Evolutionary conservation across 1,140 invertebrate genomes (phyloP).

Genomic region (Meloidogyne floridensis): DNA sequence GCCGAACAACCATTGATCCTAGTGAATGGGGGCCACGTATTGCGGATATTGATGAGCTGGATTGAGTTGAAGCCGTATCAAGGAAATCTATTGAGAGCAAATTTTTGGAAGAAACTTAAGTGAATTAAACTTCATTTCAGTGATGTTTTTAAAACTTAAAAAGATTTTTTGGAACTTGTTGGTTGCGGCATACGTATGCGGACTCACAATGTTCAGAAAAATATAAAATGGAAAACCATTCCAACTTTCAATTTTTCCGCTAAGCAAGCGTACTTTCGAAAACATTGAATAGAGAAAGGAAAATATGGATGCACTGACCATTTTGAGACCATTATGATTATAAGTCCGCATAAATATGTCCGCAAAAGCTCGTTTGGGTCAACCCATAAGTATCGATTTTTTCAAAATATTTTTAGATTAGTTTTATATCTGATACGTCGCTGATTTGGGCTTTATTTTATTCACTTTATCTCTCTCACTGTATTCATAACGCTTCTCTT

Average conservation of each 20-base stretch:
- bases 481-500: background rate
- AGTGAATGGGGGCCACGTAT: slow-evolving; percentile 26
- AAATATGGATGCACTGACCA: too few species aligned
- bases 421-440: background rate
- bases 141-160: background rate
- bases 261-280: too few species aligned
- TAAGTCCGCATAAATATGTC: too few species aligned
- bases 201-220: too few species aligned
- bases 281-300: too few species aligned
- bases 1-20: slow-evolving; percentile 22
- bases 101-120: background rate
- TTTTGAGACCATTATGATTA: too few species aligned
- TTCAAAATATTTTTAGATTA: background rate
- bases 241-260: too few species aligned
- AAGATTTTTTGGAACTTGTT: background rate
- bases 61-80: background rate
- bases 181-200: too few species aligned
- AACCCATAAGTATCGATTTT: too few species aligned
- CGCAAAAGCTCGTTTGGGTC: too few species aligned
- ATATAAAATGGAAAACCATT: too few species aligned
- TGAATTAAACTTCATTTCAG: background rate
- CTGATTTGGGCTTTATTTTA: background rate
- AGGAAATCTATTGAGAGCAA: background rate
- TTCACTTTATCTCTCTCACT: background rate
- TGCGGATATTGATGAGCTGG: slow-evolving; percentile 29